A percentile compares a stretch with the other conserved stretches of the same genome.
phyloP scores from a whole-genome alignment of 1,140 invertebrate genomes.

The Lysiphlebus fabarum region DNA sequence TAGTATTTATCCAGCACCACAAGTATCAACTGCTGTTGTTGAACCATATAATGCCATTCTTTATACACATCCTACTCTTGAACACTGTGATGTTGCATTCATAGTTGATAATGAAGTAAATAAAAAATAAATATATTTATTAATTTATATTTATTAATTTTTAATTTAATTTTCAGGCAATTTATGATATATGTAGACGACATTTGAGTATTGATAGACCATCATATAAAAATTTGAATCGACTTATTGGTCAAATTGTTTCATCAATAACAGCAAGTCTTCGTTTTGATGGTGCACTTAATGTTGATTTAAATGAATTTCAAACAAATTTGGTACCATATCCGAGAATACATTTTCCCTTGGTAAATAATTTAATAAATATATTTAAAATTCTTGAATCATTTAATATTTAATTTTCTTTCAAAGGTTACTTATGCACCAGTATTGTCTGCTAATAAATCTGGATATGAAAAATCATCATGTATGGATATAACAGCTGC shows the following conservation, averaged over 20 bases:
- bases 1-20: conserved; percentile 64
- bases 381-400: background rate
- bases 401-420: background rate
- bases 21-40: conserved; percentile 65
- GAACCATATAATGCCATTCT: conserved; percentile 71
- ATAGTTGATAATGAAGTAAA: conserved; percentile 61
- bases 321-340: conserved; percentile 73
- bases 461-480: conserved; percentile 67
- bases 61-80: conserved; percentile 68
- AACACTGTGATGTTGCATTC: conserved; percentile 70
- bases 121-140: conserved; percentile 3
- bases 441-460: conserved; percentile 66
- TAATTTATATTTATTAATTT: background rate
- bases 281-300: conserved; percentile 78
- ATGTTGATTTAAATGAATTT: conserved; percentile 82
- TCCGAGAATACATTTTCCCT: conserved; percentile 72
- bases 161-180: conserved; percentile 56
- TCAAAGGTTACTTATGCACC: conserved; percentile 70
- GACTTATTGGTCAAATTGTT: conserved; percentile 65
- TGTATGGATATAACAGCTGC: conserved; percentile 72
- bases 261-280: conserved; percentile 77
- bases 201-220: conserved; percentile 66
- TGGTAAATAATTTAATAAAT: conserved; percentile 52
- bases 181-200: conserved; percentile 67
- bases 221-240: conserved; percentile 64